Evolutionary conservation across 2,888 invertebrate genomes (phyloP).

Genomic region (Eremobia ochroleuca): DNA sequence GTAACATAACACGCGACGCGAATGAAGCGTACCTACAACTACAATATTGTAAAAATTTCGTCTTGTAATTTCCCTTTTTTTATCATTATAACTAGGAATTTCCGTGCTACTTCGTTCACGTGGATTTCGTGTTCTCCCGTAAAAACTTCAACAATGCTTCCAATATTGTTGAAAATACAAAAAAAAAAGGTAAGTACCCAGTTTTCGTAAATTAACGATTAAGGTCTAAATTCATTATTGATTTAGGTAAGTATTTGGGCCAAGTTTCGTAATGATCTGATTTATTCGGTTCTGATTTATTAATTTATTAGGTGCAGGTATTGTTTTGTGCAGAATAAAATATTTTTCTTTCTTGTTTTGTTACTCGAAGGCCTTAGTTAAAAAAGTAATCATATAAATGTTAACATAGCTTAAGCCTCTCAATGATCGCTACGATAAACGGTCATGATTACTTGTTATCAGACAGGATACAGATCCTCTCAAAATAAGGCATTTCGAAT

Average conservation of each 20-base stretch:
- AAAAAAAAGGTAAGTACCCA: not conserved
- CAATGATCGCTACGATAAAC: slow-evolving; percentile 21
- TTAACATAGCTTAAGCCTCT: not conserved
- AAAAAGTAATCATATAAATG: slow-evolving; percentile 1
- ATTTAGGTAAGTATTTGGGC: not conserved
- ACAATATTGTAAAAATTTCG: not conserved
- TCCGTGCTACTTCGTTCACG: not conserved
- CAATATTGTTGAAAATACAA: not conserved
- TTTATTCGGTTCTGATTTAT: not conserved
- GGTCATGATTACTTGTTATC: slow-evolving; percentile 4
- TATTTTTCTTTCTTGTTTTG: not conserved
- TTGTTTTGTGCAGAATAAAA: not conserved
- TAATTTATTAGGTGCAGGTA: not conserved
- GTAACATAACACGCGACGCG: not conserved
- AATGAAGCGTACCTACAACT: not conserved
- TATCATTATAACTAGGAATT: not conserved
- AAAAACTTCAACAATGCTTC: not conserved
- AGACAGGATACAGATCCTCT: slow-evolving; percentile 1
- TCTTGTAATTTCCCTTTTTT: not conserved
- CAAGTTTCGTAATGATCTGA: not conserved
- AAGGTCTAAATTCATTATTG: not conserved
- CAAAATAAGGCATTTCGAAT: slow-evolving; percentile 18
- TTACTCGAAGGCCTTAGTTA: not conserved
- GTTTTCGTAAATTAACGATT: not conserved
- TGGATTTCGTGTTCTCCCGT: not conserved